Evolutionary conservation across 2,888 invertebrate genomes (phyloP), one percentile per base, ranked within the genome.

Genomic region (Phalangium opilio): DNA sequence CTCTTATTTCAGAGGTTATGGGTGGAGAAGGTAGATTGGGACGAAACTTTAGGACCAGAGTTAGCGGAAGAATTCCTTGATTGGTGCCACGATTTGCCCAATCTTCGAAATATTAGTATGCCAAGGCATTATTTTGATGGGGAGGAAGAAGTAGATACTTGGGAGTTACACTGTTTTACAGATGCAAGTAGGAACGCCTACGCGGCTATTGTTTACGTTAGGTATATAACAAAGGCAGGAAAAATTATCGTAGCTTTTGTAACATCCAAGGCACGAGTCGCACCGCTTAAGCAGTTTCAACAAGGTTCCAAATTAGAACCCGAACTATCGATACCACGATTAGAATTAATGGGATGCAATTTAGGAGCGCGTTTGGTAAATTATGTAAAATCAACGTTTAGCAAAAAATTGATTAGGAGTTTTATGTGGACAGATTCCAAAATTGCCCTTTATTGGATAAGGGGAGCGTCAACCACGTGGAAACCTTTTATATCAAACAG

Each of bases 401-500:
- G 8, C 5, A 8, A 27, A 27, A 27, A 27, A 27, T 27, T 27
- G 8, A 8, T 27, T 27, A 27, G 27, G 27, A 27, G 5, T 7
- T 27, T 7, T 8, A 46, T 45, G 38, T 60, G 52, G 55, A 49
- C 48, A 14, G 59, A 57, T 47, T 55, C 51, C 3, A 38, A 38
- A 5, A 52, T 57, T 12, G 49, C 44, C n/a, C 46, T 59, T 10
- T 47, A 49, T 38, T 59, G 59, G 58, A 44, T 58, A 17, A 15
- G 47, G 15, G 43, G 48, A 3, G 39, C 44, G n/a, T 46, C 50
- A 2, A 19, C 41, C 14, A 39, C 44, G 8, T 53, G 53, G 51
- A 55, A 57, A 47, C 32, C 50, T 1, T 60, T 57, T 50, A 55
- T 60, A 3, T 35, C 41, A 4, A 60, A 61, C 40, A 47, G 59